Evolutionary conservation across 1,140 invertebrate species (phyloP), one percentile per base, ranked within the genome.

Genomic region (Caerostris extrusa): DNA sequence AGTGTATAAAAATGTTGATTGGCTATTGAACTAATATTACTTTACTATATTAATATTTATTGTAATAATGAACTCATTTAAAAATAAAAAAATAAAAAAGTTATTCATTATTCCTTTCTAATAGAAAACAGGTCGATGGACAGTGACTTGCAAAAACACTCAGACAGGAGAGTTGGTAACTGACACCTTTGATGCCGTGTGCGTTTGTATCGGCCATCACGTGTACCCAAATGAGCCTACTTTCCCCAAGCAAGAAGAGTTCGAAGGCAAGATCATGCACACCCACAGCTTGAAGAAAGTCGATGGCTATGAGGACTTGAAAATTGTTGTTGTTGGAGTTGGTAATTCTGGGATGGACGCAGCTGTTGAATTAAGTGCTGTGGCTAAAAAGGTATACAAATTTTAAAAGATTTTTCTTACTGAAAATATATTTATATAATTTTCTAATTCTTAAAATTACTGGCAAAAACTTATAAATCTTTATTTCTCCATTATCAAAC

Each of bases 231-330:
- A 96, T 60, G 82, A 94, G 55, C 95, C 96, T 7, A 91, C 82
- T 8, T 96, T 95, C 61, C 85, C 81, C 34, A 94, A 94, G 2
- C 94, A 95, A 93, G 94, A 95, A 71, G 91, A 90, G 60, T 95
- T 95, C 55, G 6, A 95, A 90, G 96, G 96, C 1, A 94, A 95
- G 89, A 89, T 95, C 17, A 90, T 96, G 5, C 96, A 96, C 93
- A 95, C 95, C 0, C 95, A 96, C 64, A 95, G 95, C 17, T 95
- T 95, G 94, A 95, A 95, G 82, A 94, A 95, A 14, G 94, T 95
- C 12, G 90, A 94, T 19, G 57, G 93, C 12, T 96, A 95, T 91
- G 85, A 93, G 14, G 95, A 95, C 55, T 95, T 96, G 69, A 94
- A 87, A 64, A 95, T 96, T 8, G 94, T 96, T 0, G 95, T 96